Conservation (phyloP, 2,113 vertebrate species). For the Entomyzon cyanotis region DNA sequence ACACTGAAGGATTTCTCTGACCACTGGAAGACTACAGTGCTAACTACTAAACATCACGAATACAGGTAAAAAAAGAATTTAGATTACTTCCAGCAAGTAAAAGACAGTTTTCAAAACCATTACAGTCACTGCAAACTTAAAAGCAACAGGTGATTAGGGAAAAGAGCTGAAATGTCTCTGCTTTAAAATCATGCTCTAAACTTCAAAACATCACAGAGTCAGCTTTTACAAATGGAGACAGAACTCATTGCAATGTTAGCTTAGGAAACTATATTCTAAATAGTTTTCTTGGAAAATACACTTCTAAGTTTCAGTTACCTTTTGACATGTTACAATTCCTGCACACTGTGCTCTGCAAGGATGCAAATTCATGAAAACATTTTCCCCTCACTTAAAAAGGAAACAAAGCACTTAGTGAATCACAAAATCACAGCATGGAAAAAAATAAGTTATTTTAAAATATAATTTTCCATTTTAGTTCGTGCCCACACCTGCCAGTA, state of each 20-base stretch:
- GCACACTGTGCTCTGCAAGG: background rate
- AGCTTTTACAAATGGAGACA: background rate
- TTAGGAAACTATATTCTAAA: background rate
- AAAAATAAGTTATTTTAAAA: background rate
- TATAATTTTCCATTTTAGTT: background rate
- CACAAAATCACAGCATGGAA: background rate
- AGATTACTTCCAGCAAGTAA: background rate
- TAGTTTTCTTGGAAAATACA: background rate
- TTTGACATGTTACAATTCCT: background rate
- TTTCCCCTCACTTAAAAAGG: background rate
- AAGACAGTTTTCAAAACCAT: background rate
- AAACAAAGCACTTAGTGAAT: background rate
- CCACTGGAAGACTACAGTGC: background rate
- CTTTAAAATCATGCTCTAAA: background rate
- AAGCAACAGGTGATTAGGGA: background rate
- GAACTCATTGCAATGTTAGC: background rate
- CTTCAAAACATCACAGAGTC: background rate
- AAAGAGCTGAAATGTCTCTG: background rate
- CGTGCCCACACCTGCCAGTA: background rate
- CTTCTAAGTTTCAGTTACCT: background rate
- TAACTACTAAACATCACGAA: background rate
- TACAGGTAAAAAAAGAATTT: background rate
- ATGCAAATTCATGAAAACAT: background rate
- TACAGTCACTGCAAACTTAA: background rate
- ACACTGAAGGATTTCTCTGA: background rate